phyloP scores from a whole-genome alignment of 2,113 vertebrate species.

The Enhydra lutris region DNA sequence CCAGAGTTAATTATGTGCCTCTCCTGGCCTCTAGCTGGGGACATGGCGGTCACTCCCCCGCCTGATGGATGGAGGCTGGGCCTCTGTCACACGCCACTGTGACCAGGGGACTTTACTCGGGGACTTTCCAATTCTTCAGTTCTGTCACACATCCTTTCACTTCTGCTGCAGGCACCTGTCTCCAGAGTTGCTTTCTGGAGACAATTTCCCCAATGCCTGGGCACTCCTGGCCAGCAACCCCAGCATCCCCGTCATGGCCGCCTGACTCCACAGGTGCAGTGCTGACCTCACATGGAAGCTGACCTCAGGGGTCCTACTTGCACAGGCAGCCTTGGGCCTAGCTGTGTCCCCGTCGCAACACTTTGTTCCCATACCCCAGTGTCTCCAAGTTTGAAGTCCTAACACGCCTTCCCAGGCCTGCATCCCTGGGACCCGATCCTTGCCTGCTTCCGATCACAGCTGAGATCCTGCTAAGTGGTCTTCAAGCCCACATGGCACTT shows the following conservation, averaged over 20 bases:
- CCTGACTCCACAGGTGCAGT: background rate
- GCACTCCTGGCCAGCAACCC: background rate
- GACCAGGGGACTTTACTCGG: background rate
- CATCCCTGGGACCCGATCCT: too few species aligned
- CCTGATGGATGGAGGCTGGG: background rate
- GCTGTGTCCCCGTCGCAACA: background rate
- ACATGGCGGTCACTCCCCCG: background rate
- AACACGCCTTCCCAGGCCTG: background rate
- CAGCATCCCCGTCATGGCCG: background rate
- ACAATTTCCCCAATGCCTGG: background rate
- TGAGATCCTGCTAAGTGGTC: background rate
- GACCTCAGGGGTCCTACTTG: fast-evolving
- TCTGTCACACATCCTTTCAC: background rate
- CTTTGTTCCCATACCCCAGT: background rate
- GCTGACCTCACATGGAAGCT: background rate
- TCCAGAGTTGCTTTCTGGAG: background rate
- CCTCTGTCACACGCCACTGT: background rate
- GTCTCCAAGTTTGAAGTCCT: background rate
- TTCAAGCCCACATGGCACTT: background rate
- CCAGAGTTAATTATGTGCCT: background rate
- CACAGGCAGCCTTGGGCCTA: background rate
- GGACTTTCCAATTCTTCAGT: background rate
- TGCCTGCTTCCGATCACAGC: background rate
- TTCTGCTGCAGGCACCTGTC: background rate
- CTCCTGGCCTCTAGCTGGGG: background rate